Evolutionary conservation across 2,113 vertebrate genomes (phyloP).

Genomic region (Sprattus sprattus): DNA sequence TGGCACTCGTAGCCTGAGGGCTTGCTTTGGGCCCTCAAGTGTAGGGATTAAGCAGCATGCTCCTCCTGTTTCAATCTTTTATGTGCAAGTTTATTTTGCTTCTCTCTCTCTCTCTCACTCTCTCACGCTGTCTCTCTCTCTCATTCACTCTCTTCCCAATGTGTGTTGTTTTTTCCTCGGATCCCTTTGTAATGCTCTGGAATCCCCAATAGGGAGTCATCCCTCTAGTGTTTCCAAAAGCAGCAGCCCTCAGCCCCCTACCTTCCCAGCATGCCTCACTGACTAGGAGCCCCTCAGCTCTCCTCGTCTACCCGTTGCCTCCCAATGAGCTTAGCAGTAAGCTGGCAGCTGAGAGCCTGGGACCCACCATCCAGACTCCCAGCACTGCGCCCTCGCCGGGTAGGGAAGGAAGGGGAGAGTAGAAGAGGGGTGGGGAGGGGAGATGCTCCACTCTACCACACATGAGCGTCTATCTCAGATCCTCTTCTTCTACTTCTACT

Average conservation of each 20-base stretch:
- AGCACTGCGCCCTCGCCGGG: not conserved
- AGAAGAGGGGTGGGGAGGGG: not conserved
- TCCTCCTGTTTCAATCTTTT: slow-evolving; percentile 54
- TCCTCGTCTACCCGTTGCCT: slow-evolving; percentile 27
- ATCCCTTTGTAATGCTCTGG: slow-evolving; percentile 57
- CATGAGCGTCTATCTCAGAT: not conserved
- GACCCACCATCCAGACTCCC: slow-evolving; percentile 24
- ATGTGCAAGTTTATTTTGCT: slow-evolving; percentile 56
- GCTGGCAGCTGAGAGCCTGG: slow-evolving; percentile 50
- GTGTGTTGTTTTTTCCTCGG: slow-evolving; percentile 64
- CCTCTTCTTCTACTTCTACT: not conserved
- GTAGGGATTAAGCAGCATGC: slow-evolving; percentile 54
- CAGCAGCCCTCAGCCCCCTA: slow-evolving; percentile 5
- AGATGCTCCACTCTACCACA: not conserved
- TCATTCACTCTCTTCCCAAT: not conserved
- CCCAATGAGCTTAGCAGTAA: slow-evolving; percentile 58
- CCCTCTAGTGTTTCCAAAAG: slow-evolving; percentile 47
- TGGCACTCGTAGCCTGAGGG: slow-evolving; percentile 52
- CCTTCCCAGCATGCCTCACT: slow-evolving; percentile 20
- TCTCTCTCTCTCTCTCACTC: not conserved
- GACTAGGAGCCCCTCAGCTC: not conserved
- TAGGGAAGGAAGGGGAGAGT: not conserved
- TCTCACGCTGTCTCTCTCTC: not conserved
- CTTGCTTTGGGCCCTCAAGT: slow-evolving; percentile 52
- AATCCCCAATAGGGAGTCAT: slow-evolving; percentile 60